Conservation (phyloP, 2,888 invertebrate genomes). For the Seira musarum region DNA sequence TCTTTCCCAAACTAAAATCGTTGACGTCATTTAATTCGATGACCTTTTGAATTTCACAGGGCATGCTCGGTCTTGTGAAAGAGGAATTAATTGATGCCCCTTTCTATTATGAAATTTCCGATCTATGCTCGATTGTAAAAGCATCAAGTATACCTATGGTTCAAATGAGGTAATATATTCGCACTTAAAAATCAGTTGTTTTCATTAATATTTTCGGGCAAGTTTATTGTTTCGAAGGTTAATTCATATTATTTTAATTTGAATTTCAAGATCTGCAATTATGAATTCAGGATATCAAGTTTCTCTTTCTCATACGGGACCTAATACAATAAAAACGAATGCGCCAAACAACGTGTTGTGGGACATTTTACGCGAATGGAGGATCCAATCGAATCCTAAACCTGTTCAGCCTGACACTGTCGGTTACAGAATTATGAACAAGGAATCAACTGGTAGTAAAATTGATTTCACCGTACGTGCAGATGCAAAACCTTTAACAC, state of each 20-base stretch:
- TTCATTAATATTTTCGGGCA: background rate
- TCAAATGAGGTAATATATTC: conserved; percentile 77
- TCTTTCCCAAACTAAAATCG: no score
- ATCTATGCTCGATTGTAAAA: conserved; percentile 82
- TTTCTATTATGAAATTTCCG: conserved; percentile 88
- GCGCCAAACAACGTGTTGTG: conserved; percentile 90
- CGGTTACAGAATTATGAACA: conserved; percentile 54
- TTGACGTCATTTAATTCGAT: no score
- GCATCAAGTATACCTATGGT: conserved; percentile 81
- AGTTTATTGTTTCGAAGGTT: no score
- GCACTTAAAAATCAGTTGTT: background rate
- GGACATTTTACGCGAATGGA: conserved; percentile 93
- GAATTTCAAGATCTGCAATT: conserved; percentile 84
- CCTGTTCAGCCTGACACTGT: conserved; percentile 75
- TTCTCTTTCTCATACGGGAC: conserved; percentile 92
- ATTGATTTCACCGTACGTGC: conserved; percentile 77
- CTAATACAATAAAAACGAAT: conserved; percentile 91
- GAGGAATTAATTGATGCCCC: conserved; percentile 90
- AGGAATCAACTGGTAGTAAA: conserved; percentile 71
- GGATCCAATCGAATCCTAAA: conserved; percentile 77
- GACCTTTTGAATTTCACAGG: conserved; percentile 72
- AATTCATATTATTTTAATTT: conserved; percentile 31
- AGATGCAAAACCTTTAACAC: conserved; percentile 86
- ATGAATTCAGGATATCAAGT: conserved; percentile 92
- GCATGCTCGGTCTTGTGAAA: conserved; percentile 84